Base-by-base conservation (phyloP, 2,113 vertebrate species). In the Dolichallabes microphthalmus region DNA sequence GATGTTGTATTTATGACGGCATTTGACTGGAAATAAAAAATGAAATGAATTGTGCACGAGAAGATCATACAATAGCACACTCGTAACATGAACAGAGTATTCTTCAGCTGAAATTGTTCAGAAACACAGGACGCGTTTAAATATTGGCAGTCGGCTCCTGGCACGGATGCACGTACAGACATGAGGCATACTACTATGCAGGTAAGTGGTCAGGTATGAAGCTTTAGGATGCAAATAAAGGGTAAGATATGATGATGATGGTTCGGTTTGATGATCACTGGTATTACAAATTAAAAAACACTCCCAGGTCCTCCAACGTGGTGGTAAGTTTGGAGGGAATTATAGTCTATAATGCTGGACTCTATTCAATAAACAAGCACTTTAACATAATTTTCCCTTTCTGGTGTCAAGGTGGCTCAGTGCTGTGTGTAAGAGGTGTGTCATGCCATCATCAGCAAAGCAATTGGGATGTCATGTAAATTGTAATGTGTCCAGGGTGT, bases 91-190 rank as follows among this genome's bases (percentile, higher is more conserved):
- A 63, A 75, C 63, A 12, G 50, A 75, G 52, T 7, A 50, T 71
- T n/a, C 32, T 50, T 60, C 57, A 45, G 52, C 8, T 30, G 35
- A 20, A 35, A 57, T 6, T 25, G 19, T 32, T 53, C 82, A 27
- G 30, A 69, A 69, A 27, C 52, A 30, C 8, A 45, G 39, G 57
- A 32, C 58, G 53, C 27, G 13, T 69, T 82, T 35, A 25, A 74
- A 25, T 30, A 68, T 74, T 74, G 32, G 68, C 82, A 83, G 69
- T 15, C 55, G 30, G 80, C 45, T n/a, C 71, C 50, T 53, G 4
- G 3, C 73, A 76, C 5, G n/a, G 50, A 76, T 76, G 25, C 0
- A 76, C 52, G 30, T 77, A 20, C 15, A 57, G n/a, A 77, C 20
- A 32, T 11, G 10, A 57, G 3, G 27, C 27, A 77, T 17, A 77